Base-by-base conservation (phyloP, 2,113 vertebrate genomes). In the Lamprotornis superbus region DNA sequence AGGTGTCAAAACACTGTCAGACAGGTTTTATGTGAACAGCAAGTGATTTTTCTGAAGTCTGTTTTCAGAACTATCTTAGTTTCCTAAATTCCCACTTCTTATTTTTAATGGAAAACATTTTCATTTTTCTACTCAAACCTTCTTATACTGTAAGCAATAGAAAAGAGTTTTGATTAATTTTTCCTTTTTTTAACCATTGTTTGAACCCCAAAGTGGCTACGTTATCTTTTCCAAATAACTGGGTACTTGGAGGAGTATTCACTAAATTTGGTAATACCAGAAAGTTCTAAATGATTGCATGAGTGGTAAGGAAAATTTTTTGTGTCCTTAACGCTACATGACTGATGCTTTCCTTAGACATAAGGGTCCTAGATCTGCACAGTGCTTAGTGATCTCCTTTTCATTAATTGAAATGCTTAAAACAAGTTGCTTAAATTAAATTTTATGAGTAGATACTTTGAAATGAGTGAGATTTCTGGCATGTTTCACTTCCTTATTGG, bases 1-100 rank as follows among this genome's bases (percentile, higher is more conserved):
- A 85, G 46, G n/a, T 96, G 95, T 95, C 96, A 97, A 97, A 97
- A 97, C 82, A 93, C 88, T 94, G 94, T 95, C 96, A 95, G 96
- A 93, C 92, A 68, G 70, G 37, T 90, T 95, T 88, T 91, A 50
- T 91, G 59, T 90, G 93, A 95, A 85, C n/a, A 87, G 89, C 68
- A 84, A 94, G 87, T 89, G 77, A 91, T 92, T 97, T 92, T 94
- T 90, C 68, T 93, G 65, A 89, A 92, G 89, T 92, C 60, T 95
- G 77, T 91, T 87, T 96, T 83, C 89, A 91, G 94, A 91, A 52
- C 69, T 81, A 37, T 77, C 75, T 87, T 94, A 52, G 52, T 56
- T 95, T 87, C 40, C 65, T 91, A 84, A 95, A 89, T 95, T 93
- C 75, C 31, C 61, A 65, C 57, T 79, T 96, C 67, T 88, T 90